Evolutionary conservation across 2,888 invertebrate genomes (phyloP).

Genomic region (Luffia ferchaultella): DNA sequence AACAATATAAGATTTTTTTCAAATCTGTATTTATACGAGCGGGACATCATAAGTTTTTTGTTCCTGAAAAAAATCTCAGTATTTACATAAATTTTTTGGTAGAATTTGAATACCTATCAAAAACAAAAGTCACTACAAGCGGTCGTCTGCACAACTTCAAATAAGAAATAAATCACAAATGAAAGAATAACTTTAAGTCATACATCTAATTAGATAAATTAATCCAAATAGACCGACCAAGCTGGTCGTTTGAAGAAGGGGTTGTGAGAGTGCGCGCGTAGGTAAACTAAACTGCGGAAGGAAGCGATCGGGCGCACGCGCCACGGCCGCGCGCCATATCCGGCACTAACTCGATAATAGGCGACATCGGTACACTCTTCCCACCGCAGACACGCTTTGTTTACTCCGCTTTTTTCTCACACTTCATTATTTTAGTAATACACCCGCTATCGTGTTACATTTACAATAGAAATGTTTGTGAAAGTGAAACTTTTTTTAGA

Average conservation of each 20-base stretch:
- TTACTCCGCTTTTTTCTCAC: constrained; percentile 31
- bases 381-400: constrained; percentile 20
- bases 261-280: constrained; percentile 14
- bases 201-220: too few relatives aligned
- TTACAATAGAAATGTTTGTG: neutral
- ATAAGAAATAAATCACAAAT: too few relatives aligned
- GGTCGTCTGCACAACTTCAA: too few relatives aligned
- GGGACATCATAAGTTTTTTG: too few relatives aligned
- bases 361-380: constrained; percentile 54
- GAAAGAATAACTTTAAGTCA: too few relatives aligned
- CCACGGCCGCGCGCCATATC: constrained; percentile 42
- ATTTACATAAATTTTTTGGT: too few relatives aligned
- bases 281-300: constrained; percentile 38
- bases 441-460: neutral
- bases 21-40: too few relatives aligned
- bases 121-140: too few relatives aligned
- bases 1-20: too few relatives aligned
- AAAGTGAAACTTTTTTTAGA: neutral
- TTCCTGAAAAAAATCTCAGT: too few relatives aligned
- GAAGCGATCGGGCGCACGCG: constrained; percentile 44
- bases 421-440: constrained; percentile 7
- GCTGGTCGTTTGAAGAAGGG: neutral
- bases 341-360: constrained; percentile 59
- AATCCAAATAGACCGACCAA: neutral
- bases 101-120: too few relatives aligned